Evolutionary conservation across 2,888 invertebrate species (phyloP).

Genomic region (Linyphia triangularis): DNA sequence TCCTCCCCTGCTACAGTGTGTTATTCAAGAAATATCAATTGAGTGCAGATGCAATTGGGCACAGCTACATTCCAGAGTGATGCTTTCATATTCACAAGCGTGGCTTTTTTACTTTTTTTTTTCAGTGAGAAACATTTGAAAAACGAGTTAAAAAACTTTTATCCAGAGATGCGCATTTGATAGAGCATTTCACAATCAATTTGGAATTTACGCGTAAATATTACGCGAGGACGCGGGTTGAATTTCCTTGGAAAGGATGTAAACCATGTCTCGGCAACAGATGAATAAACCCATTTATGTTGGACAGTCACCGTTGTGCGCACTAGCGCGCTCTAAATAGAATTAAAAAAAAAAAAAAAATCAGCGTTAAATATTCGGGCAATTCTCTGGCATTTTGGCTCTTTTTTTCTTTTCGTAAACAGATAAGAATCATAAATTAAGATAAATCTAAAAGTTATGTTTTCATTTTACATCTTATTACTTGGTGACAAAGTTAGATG

Average conservation of each 20-base stretch:
- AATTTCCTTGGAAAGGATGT: not conserved
- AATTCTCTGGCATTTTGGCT: too few relatives aligned
- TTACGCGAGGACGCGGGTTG: too few relatives aligned
- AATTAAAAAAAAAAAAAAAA: too few relatives aligned
- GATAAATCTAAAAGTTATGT: too few relatives aligned
- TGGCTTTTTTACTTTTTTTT: not conserved
- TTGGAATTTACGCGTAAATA: not conserved
- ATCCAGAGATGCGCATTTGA: not conserved
- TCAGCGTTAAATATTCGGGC: too few relatives aligned
- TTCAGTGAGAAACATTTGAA: not conserved
- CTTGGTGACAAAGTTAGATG: too few relatives aligned
- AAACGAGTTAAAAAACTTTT: not conserved
- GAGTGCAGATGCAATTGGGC: not conserved
- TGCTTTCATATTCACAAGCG: not conserved
- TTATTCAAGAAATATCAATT: not conserved
- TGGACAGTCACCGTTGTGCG: too few relatives aligned
- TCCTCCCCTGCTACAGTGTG: not conserved
- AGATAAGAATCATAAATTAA: too few relatives aligned
- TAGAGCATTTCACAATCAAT: not conserved
- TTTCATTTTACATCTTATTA: too few relatives aligned
- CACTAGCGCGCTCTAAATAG: too few relatives aligned
- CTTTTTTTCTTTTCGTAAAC: too few relatives aligned
- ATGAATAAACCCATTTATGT: not conserved
- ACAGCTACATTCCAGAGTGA: not conserved
- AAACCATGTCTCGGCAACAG: not conserved